A percentile compares a stretch with the other conserved stretches of the same genome.
Evolutionary conservation across 2,113 vertebrate species (phyloP).

Genomic region (Ammodytes marinus): DNA sequence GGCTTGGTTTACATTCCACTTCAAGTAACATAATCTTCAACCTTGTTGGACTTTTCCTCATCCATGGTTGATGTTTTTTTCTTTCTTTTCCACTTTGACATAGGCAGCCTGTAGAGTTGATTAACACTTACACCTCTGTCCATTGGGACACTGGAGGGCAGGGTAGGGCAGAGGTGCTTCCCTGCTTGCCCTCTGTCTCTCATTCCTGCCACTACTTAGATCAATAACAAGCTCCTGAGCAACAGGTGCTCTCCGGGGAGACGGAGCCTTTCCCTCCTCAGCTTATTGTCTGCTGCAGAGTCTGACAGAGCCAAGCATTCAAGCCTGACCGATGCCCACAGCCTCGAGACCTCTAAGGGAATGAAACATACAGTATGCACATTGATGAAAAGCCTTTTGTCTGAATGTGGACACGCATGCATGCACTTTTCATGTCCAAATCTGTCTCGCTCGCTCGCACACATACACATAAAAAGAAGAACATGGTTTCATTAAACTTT

Average conservation of each 20-base stretch:
- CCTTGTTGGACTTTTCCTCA: neutral
- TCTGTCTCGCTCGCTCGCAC: neutral
- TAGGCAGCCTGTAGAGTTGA: slow-evolving; percentile 35
- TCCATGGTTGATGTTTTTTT: neutral
- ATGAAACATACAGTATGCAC: slow-evolving; percentile 32
- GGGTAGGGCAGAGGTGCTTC: slow-evolving; percentile 65
- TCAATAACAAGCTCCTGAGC: slow-evolving; percentile 74
- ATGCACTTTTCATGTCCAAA: neutral
- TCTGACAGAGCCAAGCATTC: slow-evolving; percentile 48
- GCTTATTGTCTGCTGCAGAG: slow-evolving; percentile 55
- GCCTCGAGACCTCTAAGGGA: slow-evolving; percentile 36
- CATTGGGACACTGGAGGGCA: slow-evolving; percentile 55
- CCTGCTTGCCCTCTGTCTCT: slow-evolving; percentile 54
- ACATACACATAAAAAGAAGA: neutral
- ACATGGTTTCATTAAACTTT: neutral
- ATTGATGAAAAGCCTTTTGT: slow-evolving; percentile 32
- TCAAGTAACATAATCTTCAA: neutral
- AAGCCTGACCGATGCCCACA: slow-evolving; percentile 50
- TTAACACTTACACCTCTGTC: slow-evolving; percentile 53
- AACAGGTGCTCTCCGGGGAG: slow-evolving; percentile 67
- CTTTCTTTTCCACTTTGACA: slow-evolving; percentile 14
- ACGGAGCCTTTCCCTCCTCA: slow-evolving; percentile 34
- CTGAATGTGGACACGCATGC: slow-evolving; percentile 22
- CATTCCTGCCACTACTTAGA: slow-evolving; percentile 58
- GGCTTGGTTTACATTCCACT: slow-evolving; percentile 6